These are phyloP conservation scores for Lepidotrigona ventralis DNA, from an alignment of 1,140 invertebrate genomes.

Conservation along the genomic window DNA sequence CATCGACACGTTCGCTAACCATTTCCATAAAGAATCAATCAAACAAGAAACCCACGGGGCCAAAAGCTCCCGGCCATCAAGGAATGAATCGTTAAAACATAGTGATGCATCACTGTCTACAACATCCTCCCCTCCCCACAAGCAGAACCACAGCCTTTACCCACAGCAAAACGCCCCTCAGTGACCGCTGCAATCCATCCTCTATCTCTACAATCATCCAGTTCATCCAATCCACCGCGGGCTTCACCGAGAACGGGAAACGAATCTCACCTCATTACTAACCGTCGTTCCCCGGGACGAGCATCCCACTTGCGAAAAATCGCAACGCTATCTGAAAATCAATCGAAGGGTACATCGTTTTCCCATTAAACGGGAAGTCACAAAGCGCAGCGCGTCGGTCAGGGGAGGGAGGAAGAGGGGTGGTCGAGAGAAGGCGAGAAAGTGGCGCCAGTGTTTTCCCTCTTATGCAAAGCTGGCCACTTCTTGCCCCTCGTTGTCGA, in stretches of 20 bases:
- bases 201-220: not conserved
- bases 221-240: too few species aligned
- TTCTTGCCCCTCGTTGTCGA: slow-evolving; percentile 51
- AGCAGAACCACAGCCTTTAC: not conserved
- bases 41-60: not conserved
- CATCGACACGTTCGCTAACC: too few species aligned
- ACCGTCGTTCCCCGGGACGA: too few species aligned
- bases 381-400: not conserved
- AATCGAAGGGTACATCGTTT: slow-evolving; percentile 52
- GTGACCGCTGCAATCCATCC: not conserved
- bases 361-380: slow-evolving; percentile 56
- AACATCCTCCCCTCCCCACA: not conserved
- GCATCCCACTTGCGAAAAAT: not conserved
- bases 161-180: not conserved
- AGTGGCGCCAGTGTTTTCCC: slow-evolving; percentile 49
- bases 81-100: slow-evolving; percentile 14
- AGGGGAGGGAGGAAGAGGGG: too few species aligned
- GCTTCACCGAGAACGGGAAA: not conserved
- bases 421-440: not conserved
- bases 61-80: not conserved
- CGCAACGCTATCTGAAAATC: not conserved
- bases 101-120: slow-evolving; percentile 31
- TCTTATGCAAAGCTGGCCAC: slow-evolving; percentile 59
- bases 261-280: not conserved
- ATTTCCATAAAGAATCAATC: not conserved